These are phyloP conservation scores for Edolisoma coerulescens DNA, from an alignment of 2,113 vertebrate species.

Conservation along the genomic window DNA sequence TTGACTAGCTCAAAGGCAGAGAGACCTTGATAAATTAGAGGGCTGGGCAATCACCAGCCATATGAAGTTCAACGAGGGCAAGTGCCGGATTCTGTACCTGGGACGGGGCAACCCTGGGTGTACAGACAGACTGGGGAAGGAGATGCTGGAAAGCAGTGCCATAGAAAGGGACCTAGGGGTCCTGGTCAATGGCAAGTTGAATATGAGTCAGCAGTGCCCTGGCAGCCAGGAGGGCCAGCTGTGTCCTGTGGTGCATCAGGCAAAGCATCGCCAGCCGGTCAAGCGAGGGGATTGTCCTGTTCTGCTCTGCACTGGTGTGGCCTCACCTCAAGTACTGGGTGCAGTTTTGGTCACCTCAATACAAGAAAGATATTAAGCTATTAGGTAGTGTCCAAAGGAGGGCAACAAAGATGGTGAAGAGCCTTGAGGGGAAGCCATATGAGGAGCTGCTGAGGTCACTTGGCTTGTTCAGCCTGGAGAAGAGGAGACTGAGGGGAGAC, in stretches of 20 bases:
- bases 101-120: neutral
- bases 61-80: neutral
- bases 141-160: neutral
- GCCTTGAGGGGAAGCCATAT: too few relatives aligned
- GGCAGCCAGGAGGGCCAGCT: neutral
- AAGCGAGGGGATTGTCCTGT: neutral
- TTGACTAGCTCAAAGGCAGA: neutral
- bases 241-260: neutral
- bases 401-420: too few relatives aligned
- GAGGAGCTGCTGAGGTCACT: too few relatives aligned
- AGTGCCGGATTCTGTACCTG: neutral
- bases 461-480: neutral
- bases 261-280: neutral
- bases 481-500: too few relatives aligned
- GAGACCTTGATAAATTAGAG: neutral
- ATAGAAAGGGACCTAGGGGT: neutral
- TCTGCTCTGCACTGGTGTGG: neutral
- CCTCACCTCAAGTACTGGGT: neutral
- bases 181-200: neutral
- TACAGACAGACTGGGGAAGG: neutral
- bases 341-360: too few relatives aligned
- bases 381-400: too few relatives aligned
- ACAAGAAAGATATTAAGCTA: too few relatives aligned
- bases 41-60: neutral
- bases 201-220: neutral